Conservation (phyloP, 2,888 invertebrate genomes). For the Slavum lentiscoides region DNA sequence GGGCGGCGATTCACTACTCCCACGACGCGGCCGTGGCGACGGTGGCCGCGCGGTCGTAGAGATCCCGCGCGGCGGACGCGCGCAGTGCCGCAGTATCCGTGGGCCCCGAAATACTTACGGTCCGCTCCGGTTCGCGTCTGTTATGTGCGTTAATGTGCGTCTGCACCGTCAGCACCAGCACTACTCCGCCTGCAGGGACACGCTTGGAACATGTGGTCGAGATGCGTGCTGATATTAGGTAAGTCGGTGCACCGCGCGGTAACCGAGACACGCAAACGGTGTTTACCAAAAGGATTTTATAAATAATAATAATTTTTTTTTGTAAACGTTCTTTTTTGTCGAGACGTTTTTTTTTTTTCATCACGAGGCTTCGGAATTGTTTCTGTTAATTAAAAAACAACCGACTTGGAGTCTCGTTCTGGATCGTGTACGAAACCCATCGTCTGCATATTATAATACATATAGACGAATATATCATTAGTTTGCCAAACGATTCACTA, state of each 20-base stretch:
- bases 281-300: too few relatives aligned
- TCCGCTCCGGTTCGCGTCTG: slow-evolving; percentile 49
- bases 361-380: too few relatives aligned
- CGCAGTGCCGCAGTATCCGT: slow-evolving; percentile 52
- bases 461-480: too few relatives aligned
- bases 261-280: too few relatives aligned
- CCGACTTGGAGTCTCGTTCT: too few relatives aligned
- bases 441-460: too few relatives aligned
- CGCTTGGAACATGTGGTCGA: slow-evolving; percentile 49
- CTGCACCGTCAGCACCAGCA: slow-evolving; percentile 28
- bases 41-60: neutral
- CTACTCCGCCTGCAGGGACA: slow-evolving; percentile 12
- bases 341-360: too few relatives aligned
- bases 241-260: neutral
- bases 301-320: too few relatives aligned
- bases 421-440: too few relatives aligned
- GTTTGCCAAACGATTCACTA: too few relatives aligned
- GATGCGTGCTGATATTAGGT: slow-evolving; percentile 47
- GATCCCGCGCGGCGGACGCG: slow-evolving; percentile 30
- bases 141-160: slow-evolving; percentile 48
- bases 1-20: slow-evolving; percentile 38
- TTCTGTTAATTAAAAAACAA: too few relatives aligned
- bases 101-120: slow-evolving; percentile 49
- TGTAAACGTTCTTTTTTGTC: too few relatives aligned
- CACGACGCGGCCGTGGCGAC: slow-evolving; percentile 28